Percentiles rank a stretch among this genome's conserved stretches.
Evolutionary conservation across 2,888 invertebrate species (phyloP).

Genomic region (Mimas tiliae): DNA sequence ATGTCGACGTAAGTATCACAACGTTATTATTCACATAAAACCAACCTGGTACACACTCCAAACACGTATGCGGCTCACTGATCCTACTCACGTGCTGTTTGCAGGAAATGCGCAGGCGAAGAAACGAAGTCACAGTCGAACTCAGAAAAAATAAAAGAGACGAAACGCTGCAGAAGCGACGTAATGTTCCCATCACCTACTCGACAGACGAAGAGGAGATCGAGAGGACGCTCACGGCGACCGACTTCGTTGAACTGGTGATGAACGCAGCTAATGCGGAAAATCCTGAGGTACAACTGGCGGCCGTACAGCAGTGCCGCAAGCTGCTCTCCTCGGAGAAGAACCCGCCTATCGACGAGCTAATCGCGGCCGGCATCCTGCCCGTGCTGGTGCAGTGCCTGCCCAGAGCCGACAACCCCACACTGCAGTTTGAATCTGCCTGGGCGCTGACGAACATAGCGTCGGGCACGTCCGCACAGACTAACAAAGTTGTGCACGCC

Average conservation of each 20-base stretch:
- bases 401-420: slow-evolving; percentile 92
- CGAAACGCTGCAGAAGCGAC: slow-evolving; percentile 96
- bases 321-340: slow-evolving; percentile 98
- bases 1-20: slow-evolving; percentile 95
- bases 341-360: slow-evolving; percentile 98
- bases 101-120: slow-evolving; percentile 97
- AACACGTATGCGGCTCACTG: slow-evolving; percentile 13
- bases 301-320: slow-evolving; percentile 97
- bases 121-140: slow-evolving; percentile 98
- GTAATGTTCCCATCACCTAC: slow-evolving; percentile 96
- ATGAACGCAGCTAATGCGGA: slow-evolving; percentile 92
- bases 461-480: slow-evolving; percentile 96
- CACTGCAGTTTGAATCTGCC: slow-evolving; percentile 98
- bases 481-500: slow-evolving; percentile 94
- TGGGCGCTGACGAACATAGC: slow-evolving; percentile 99
- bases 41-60: neutral
- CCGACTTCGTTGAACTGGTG: slow-evolving; percentile 93
- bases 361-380: slow-evolving; percentile 97
- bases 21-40: slow-evolving; percentile 24
- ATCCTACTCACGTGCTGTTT: slow-evolving; percentile 24
- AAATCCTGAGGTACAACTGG: slow-evolving; percentile 92
- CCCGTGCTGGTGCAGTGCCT: slow-evolving; percentile 97
- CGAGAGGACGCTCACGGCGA: slow-evolving; percentile 87
- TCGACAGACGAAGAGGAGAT: slow-evolving; percentile 92
- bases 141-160: slow-evolving; percentile 99